Evolutionary conservation across 2,888 invertebrate genomes (phyloP).

Genomic region (Pandemis cinnamomeana): DNA sequence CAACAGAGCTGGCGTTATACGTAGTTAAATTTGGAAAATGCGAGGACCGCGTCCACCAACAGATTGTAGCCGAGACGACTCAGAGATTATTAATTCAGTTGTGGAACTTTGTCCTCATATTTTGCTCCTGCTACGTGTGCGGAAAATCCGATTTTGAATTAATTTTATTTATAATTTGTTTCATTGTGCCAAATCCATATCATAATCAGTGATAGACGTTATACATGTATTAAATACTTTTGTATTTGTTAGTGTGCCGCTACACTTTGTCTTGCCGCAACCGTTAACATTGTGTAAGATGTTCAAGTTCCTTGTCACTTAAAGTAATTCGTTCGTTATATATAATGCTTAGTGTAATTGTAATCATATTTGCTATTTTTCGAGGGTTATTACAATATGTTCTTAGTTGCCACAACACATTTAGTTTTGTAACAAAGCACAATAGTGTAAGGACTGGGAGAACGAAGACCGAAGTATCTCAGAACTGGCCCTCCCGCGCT

Average conservation of each 20-base stretch:
- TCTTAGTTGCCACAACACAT: constrained; percentile 64
- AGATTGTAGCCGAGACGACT: too few species aligned
- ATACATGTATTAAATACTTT: constrained; percentile 53
- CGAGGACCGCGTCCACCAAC: too few species aligned
- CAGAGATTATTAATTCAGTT: too few species aligned
- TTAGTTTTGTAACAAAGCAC: constrained; percentile 77
- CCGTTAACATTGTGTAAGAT: constrained; percentile 49
- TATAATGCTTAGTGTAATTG: constrained; percentile 60
- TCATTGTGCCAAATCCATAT: constrained; percentile 73
- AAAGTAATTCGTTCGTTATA: constrained; percentile 52
- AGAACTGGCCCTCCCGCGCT: constrained; percentile 22
- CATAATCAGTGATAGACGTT: constrained; percentile 76
- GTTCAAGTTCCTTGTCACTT: constrained; percentile 75
- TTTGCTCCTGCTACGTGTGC: neutral
- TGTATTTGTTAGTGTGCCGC: constrained; percentile 40
- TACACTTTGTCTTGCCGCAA: constrained; percentile 20
- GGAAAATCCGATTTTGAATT: neutral
- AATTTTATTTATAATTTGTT: constrained; percentile 33
- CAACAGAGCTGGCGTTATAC: neutral
- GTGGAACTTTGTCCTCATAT: too few species aligned
- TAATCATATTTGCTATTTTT: constrained; percentile 80
- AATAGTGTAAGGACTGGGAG: constrained; percentile 78
- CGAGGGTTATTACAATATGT: constrained; percentile 75
- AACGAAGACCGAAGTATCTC: constrained; percentile 54
- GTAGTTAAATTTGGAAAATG: too few species aligned